Evolutionary conservation across 2,797 vertebrate genomes (phyloP).

Genomic region (Pangasius larnaudii): DNA sequence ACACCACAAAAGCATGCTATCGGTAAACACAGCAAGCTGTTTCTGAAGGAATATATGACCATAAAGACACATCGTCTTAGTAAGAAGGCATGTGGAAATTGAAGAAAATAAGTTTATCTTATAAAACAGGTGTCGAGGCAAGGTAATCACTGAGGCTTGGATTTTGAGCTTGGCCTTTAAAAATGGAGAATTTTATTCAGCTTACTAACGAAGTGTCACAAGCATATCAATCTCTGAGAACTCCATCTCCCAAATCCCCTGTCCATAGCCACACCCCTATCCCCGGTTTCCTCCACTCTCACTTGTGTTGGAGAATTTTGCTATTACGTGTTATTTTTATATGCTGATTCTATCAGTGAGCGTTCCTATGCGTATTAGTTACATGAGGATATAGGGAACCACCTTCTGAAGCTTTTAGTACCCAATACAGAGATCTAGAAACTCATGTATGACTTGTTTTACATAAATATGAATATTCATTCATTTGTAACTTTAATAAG

Average conservation of each 20-base stretch:
- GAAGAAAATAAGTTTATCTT: not conserved
- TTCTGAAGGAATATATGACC: not conserved
- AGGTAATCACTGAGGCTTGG: not conserved
- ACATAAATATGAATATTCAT: not conserved
- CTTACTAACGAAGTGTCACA: not conserved
- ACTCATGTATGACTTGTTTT: not conserved
- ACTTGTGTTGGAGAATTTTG: not conserved
- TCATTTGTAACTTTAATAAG: not conserved
- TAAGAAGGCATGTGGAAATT: not conserved
- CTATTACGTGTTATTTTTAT: not conserved
- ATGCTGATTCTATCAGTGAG: not conserved
- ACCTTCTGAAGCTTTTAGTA: not conserved
- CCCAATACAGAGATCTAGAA: not conserved
- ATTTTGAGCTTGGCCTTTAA: not conserved
- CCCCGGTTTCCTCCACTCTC: not conserved
- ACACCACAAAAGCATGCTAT: not conserved
- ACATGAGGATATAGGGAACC: not conserved
- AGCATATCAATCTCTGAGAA: not conserved
- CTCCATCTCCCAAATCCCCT: not conserved
- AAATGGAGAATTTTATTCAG: not conserved
- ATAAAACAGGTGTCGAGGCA: not conserved
- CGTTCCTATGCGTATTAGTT: not conserved
- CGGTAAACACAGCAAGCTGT: constrained; percentile 6
- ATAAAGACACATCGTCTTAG: not conserved
- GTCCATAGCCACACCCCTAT: too few species aligned